Conservation (phyloP, 2,797 vertebrate genomes). For the Cottoperca gobio region DNA sequence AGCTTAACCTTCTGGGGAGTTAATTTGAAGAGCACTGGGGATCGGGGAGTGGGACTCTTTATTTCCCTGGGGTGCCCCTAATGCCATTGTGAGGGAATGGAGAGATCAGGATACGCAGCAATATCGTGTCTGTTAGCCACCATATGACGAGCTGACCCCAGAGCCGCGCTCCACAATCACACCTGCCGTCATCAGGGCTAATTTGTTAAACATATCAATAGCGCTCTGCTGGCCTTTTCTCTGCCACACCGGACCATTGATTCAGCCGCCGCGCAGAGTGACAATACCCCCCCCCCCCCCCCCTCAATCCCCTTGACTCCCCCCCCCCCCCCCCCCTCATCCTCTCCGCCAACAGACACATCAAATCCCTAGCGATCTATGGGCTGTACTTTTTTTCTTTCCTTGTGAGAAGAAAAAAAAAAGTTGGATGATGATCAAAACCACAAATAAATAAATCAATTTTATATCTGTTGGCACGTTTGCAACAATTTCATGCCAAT, state of each 20-base stretch:
- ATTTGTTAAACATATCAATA: slow-evolving; percentile 92
- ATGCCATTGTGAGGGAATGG: slow-evolving; percentile 89
- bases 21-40: slow-evolving; percentile 88
- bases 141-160: slow-evolving; percentile 86
- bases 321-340: too few species aligned
- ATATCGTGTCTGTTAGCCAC: slow-evolving; percentile 89
- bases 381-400: not conserved
- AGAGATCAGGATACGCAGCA: slow-evolving; percentile 86
- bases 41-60: slow-evolving; percentile 83
- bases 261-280: slow-evolving; percentile 65
- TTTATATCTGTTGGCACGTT: slow-evolving; percentile 12
- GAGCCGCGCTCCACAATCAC: slow-evolving; percentile 78
- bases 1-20: slow-evolving; percentile 88
- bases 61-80: slow-evolving; percentile 89
- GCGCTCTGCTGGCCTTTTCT: slow-evolving; percentile 74
- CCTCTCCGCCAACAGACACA: slow-evolving; percentile 27
- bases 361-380: slow-evolving; percentile 21
- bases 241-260: slow-evolving; percentile 69
- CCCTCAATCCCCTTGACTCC: too few species aligned
- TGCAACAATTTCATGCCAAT: slow-evolving; percentile 24
- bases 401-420: not conserved
- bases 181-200: slow-evolving; percentile 87
- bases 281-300: slow-evolving; percentile 58
- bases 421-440: slow-evolving; percentile 24
- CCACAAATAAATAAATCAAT: slow-evolving; percentile 16